Base-by-base conservation (phyloP, 2,797 vertebrate genomes). In the Sebastes vulpes region DNA sequence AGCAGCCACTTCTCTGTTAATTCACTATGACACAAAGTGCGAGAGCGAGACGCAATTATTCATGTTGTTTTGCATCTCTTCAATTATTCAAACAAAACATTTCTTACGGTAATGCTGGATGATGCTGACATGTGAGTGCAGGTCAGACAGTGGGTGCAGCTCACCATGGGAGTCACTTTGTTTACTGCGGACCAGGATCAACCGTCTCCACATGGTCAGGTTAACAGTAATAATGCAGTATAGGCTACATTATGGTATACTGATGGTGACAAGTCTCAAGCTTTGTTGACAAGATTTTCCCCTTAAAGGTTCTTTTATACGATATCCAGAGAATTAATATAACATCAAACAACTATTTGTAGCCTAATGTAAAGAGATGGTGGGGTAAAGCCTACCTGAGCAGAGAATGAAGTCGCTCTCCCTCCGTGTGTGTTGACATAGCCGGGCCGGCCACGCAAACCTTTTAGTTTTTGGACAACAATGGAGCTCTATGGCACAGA, bases 21-120 rank as follows among this genome's bases (percentile, higher is more conserved):
- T 90, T 86, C 84, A 21, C 68, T 61, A 25, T 89, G 93, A 93
- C 91, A 92, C 84, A 88, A 90, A 94, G 89, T 81, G 79, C 57
- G 28, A 64, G 60, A 73, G 75, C 8, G 56, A 91, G 52, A 70
- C 46, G 77, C 85, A 92, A 93, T 94, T 94, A 94, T 96, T 94
- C 83, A 93, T 94, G 90, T 93, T 88, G 88, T 92, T 94, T 91
- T 91, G 92, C 91, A 92, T 93, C 83, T 82, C 72, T 82, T 95
- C 48, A 94, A 95, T 94, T 92, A 95, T 96, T 94, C 75, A 94
- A 42, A 88, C 75, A 79, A 85, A 93, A 92, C 84, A 84, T 81
- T 79, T 84, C 83, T 81, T 48, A 18, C 14, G 21, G 35, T 82
- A 75, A 79, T 69, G 83, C 32, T 21, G 75, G 65, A 78, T 79